Percentiles rank a stretch among this genome's conserved stretches.
These are phyloP conservation scores for Hippocampus zosterae DNA, from an alignment of 2,113 vertebrate genomes.

Conservation along the genomic window DNA sequence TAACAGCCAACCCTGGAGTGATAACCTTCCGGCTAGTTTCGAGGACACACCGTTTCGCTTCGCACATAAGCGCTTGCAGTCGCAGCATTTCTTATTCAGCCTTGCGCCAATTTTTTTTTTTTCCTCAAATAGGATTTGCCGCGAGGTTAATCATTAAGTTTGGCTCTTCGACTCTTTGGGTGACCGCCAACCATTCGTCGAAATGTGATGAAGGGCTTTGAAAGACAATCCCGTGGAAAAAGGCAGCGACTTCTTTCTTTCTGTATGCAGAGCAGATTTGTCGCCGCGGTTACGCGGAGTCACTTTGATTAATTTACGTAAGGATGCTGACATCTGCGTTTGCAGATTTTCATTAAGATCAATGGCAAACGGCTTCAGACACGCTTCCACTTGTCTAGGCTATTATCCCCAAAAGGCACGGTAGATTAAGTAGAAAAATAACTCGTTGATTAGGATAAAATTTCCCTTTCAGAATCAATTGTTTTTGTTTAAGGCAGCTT, in stretches of 20 bases:
- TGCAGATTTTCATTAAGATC: conserved; percentile 76
- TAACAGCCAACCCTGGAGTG: conserved; percentile 62
- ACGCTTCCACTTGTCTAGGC: conserved; percentile 47
- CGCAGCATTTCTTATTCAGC: conserved; percentile 63
- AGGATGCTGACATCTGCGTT: conserved; percentile 58
- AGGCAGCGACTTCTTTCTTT: neutral
- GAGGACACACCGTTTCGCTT: conserved; percentile 60
- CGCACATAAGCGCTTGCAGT: conserved; percentile 55
- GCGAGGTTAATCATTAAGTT: conserved; percentile 65
- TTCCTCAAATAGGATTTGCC: conserved; percentile 63
- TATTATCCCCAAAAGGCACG: conserved; percentile 54
- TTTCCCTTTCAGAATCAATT: conserved; percentile 2
- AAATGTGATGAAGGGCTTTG: conserved; percentile 29
- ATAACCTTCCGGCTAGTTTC: conserved; percentile 65
- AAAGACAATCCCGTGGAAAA: conserved; percentile 9
- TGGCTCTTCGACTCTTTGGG: conserved; percentile 42
- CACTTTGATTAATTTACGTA: conserved; percentile 68
- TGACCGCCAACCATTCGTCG: conserved; percentile 37
- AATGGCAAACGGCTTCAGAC: conserved; percentile 52
- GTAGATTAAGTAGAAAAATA: conserved; percentile 47
- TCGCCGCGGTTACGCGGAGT: conserved; percentile 25
- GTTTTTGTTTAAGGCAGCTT: conserved; percentile 24
- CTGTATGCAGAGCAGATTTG: conserved; percentile 25
- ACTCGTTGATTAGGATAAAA: conserved; percentile 8
- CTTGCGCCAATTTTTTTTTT: conserved; percentile 57